These are phyloP conservation scores for Tanaodytes sp. DNA, from an alignment of 2,888 invertebrate genomes.

Conservation along the genomic window DNA sequence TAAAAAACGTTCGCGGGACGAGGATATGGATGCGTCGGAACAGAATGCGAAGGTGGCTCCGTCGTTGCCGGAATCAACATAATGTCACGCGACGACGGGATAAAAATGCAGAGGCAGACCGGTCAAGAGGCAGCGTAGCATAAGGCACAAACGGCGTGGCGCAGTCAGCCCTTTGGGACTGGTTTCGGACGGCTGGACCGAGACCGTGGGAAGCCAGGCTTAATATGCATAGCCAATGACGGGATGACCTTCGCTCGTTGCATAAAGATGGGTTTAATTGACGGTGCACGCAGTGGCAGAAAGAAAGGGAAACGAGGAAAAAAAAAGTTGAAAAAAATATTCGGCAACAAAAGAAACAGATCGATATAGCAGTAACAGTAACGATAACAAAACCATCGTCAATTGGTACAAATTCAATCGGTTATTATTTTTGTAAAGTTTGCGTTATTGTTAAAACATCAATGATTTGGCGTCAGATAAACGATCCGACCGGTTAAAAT, in stretches of 20 bases:
- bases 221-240: constrained; percentile 71
- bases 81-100: constrained; percentile 49
- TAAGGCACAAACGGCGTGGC: too few species aligned
- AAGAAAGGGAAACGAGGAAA: constrained; percentile 13
- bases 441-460: too few species aligned
- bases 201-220: constrained; percentile 66
- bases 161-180: constrained; percentile 59
- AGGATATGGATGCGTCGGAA: constrained; percentile 21
- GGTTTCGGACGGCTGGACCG: constrained; percentile 62
- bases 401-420: too few species aligned
- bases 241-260: constrained; percentile 70
- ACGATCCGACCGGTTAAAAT: too few species aligned
- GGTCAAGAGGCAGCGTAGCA: constrained; percentile 30
- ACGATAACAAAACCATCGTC: too few species aligned
- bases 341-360: too few species aligned
- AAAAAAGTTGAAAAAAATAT: too few species aligned
- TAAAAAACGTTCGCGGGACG: constrained; percentile 20
- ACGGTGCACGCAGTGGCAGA: constrained; percentile 64
- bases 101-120: constrained; percentile 32
- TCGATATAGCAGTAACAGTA: constrained; percentile 53
- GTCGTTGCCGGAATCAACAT: constrained; percentile 44
- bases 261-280: constrained; percentile 72
- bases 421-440: too few species aligned
- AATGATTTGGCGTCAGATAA: too few species aligned
- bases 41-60: constrained; percentile 47